Evolutionary conservation across 2,113 vertebrate genomes (phyloP), one percentile per base, ranked within the genome.

Genomic region (Corydoras maculifer): DNA sequence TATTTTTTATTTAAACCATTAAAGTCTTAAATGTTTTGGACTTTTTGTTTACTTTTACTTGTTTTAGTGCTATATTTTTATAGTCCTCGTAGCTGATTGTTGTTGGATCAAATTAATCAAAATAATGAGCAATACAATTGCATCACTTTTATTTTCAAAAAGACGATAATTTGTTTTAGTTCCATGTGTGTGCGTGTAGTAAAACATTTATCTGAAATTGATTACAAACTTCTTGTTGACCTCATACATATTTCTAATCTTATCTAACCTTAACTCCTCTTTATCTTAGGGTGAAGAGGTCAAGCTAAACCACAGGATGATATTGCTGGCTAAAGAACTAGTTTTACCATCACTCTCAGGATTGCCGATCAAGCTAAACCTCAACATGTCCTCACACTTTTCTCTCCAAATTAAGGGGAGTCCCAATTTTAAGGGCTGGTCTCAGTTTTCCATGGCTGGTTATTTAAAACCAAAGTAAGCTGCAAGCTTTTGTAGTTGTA

Each of bases 401-500:
- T 89, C 85, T 2, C 54, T 94, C 61, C 85, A 78, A 62, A 72
- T 94, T 49, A 91, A 90, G 82, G 93, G 92, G 31, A 88, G 76
- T 18, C 59, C 87, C 0, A 83, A 88, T 78, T 89, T 93, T 80
- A 91, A 88, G 67, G 83, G 90, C 9, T 70, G 31, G 10, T 88
- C 82, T 0, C 77, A 93, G 83, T 93, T 93, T 80, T 92, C 90
- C 55, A 49, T 94, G 68, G 82, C 82, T 1, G 91, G 92, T 68
- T 91, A 92, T 72, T 55, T 94, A 81, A 94, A 94, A 77, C 91
- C 92, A 65, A 92, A 85, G 94, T 93, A 87, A 25, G 18, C 18
- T 25, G 18, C 18, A 25, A 25, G 18, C 18, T 25, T 25, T 25
- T 25, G 18, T 25, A 25, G 18, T 25, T 25, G 18, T 25, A 25